Evolutionary conservation across 2,113 vertebrate genomes (phyloP).

Genomic region (human): GRCh38 chr5:179417501-179418000

Average conservation of each 20-base stretch:
- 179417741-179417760: not conserved
- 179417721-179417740: not conserved
- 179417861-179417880: not conserved
- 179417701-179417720: not conserved
- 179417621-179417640: not conserved
- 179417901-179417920: rapidly evolving
- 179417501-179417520: not conserved
- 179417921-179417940: not conserved
- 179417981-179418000: not conserved
- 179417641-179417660: not conserved
- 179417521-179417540: not conserved
- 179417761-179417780: not conserved
- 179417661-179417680: not conserved
- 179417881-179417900: not conserved
- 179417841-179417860: rapidly evolving
- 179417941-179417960: not conserved
- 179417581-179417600: not conserved
- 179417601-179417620: not conserved
- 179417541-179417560: not conserved
- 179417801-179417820: not conserved
- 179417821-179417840: not conserved
- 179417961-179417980: not conserved
- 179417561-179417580: not conserved
- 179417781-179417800: rapidly evolving
- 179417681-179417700: not conserved